phyloP scores from a whole-genome alignment of 1,140 invertebrate genomes.

The Drosophila teissieri region DNA sequence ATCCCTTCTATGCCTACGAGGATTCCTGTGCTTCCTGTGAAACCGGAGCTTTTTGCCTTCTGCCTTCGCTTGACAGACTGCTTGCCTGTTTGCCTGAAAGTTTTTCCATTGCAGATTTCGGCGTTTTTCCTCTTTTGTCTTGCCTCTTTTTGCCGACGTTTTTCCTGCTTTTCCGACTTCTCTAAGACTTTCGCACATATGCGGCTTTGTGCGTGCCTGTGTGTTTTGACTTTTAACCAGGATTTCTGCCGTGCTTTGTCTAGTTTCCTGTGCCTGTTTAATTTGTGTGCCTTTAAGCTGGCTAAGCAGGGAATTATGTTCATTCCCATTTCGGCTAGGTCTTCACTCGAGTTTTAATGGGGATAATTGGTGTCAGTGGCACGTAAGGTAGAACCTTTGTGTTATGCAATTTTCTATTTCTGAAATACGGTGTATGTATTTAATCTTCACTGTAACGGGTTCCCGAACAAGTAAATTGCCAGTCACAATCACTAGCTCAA shows the following conservation, averaged over 20 bases:
- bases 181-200: conserved; percentile 20
- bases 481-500: too few relatives aligned
- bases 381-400: too few relatives aligned
- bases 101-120: conserved; percentile 44
- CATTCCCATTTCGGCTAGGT: conserved; percentile 33
- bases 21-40: conserved; percentile 59
- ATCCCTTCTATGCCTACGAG: conserved; percentile 65
- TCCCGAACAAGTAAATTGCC: too few relatives aligned
- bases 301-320: conserved; percentile 40
- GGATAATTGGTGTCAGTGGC: conserved; percentile 30
- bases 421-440: too few relatives aligned
- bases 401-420: too few relatives aligned
- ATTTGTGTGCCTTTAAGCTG: conserved; percentile 33
- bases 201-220: conserved; percentile 18
- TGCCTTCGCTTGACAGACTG: conserved; percentile 49
- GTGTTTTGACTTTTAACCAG: conserved; percentile 58
- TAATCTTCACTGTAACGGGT: too few relatives aligned
- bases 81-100: conserved; percentile 42
- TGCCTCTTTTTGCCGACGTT: conserved; percentile 2
- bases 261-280: conserved; percentile 34
- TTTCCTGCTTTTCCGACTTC: conserved; percentile 18
- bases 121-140: conserved; percentile 4
- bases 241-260: conserved; percentile 30
- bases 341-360: conserved; percentile 26
- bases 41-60: conserved; percentile 34